Evolutionary conservation across 1,140 invertebrate species (phyloP), one percentile per base, ranked within the genome.

Genomic region (Zaprionus capensis): DNA sequence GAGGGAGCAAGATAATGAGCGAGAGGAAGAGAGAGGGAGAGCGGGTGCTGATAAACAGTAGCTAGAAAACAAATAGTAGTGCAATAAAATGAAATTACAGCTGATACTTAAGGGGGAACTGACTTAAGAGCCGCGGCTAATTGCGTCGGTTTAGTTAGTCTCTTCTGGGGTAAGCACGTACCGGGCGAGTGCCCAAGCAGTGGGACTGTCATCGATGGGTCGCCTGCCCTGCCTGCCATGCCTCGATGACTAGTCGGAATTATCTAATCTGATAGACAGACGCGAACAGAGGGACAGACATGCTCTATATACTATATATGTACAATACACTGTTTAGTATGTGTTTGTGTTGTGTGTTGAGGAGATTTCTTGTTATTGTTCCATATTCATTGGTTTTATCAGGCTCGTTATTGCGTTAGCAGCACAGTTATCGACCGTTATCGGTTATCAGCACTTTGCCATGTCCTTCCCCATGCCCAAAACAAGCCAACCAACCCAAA

Each of bases 401-500:
- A 61, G 53, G 53, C 55, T 31, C 34, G 41, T 57, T 72, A 66
- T 58, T 14, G 53, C 31, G 9, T 41, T 41, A 15, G 15, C 38
- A n/a, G 67, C 62, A 41, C 59, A 70, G 68, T 71, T 71, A 71
- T 71, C 55, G 26, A n/a, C 6, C 53, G 53, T 76, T 76, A 76
- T 76, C 73, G 73, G 73, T 76, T 76, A 76, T 76, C 73, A 76
- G 73, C 73, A 56, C 71, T 24, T 44, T 28, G 36, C 9, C 58
- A 44, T 31, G 72, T 75, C 72, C 67, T 75, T 75, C 72, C 34
- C 17, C 20, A 64, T 53, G 38, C 38, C 38, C 38, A 34, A 34
- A 34, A 34, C 38, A 41, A 41, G 38, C 0, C 2, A n/a, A 14
- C 5, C 14, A 15, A n/a, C 14, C 38, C 4, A n/a, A 41, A 41